A percentile compares a stretch with the other conserved stretches of the same genome.
Evolutionary conservation across 2,113 vertebrate genomes (phyloP).

Genomic region (Synchiropus splendidus): DNA sequence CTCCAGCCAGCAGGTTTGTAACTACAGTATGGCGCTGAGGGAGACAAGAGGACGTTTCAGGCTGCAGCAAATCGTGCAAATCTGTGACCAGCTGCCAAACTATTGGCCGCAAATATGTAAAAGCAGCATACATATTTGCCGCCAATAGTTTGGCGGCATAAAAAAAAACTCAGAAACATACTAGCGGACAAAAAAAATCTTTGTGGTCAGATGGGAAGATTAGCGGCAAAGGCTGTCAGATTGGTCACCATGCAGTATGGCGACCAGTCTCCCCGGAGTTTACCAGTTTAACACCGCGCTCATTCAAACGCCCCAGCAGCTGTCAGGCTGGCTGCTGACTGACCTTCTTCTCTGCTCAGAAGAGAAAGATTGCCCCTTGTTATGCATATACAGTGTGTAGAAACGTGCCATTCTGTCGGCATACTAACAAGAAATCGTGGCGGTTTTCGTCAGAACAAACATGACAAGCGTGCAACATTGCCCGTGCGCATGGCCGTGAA

Average conservation of each 20-base stretch:
- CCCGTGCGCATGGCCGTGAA: slow-evolving; percentile 14
- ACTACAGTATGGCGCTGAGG: too few relatives aligned
- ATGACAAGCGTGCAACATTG: slow-evolving; percentile 21
- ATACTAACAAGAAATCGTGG: slow-evolving; percentile 6
- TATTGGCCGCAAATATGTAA: too few relatives aligned
- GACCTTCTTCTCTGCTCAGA: slow-evolving; percentile 47
- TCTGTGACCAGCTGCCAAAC: too few relatives aligned
- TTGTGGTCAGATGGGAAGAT: too few relatives aligned
- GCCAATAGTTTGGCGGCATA: too few relatives aligned
- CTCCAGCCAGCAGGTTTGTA: too few relatives aligned
- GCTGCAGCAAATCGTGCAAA: slow-evolving; percentile 32
- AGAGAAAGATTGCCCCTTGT: slow-evolving; percentile 27
- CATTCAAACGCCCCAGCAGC: slow-evolving; percentile 54
- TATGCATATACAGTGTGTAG: slow-evolving; percentile 39
- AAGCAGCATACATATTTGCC: too few relatives aligned
- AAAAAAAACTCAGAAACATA: too few relatives aligned
- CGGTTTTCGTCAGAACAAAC: slow-evolving; percentile 5
- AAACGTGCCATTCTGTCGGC: slow-evolving; percentile 10
- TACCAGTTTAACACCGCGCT: slow-evolving; percentile 52
- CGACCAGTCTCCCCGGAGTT: slow-evolving; percentile 50
- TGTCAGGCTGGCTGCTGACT: slow-evolving; percentile 53
- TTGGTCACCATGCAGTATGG: too few relatives aligned
- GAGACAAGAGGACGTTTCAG: too few relatives aligned
- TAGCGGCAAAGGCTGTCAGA: too few relatives aligned
- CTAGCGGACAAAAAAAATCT: too few relatives aligned